Evolutionary conservation across 2,113 vertebrate genomes (phyloP), one percentile per base, ranked within the genome.

Genomic region (Muntiacus reevesi): DNA sequence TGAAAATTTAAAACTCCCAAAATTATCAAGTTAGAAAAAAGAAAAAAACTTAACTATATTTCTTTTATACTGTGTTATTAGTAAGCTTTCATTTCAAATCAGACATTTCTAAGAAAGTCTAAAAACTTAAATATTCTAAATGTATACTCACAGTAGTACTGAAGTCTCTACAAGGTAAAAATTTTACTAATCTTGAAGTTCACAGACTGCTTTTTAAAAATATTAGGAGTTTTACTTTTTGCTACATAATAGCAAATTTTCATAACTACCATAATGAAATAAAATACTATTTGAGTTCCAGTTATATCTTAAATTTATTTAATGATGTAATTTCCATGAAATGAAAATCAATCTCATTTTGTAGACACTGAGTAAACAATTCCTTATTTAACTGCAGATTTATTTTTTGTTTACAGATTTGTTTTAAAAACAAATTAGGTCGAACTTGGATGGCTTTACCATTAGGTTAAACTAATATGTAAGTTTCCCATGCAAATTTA

Each of bases 221-320:
- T 50, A 96, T 15, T 47, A 28, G 33, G 36, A 67, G 64, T 7
- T 88, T 94, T 85, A 67, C 40, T 55, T 12, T 94, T 94, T 86
- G 67, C 33, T 10, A 47, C 27, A 57, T 12, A 59, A 17, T 57
- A 96, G 84, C 11, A 89, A 79, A 89, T 89, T 62, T 94, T 91
- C 33, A 55, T 47, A 92, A 85, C 79, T 89, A 95, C 25, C 60
- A 89, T n/a, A 91, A 50, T 60, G 43, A 94, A 76, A 96, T 43
- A 83, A 95, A 91, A 81, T 82, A 67, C 21, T 55, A 3, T 91
- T 14, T 43, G 25, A 71, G 30, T 84, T 91, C n/a, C 82, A 94
- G n/a, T 62, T 95, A 43, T 43, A 79, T 62, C 74, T 94, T 85
- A 94, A 89, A 94, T 94, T 79, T 91, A 52, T 76, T 95, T 96